Percentiles rank a stretch among this genome's conserved stretches.
phyloP scores from a whole-genome alignment of 1,140 invertebrate genomes.

The Argopecten irradians region DNA sequence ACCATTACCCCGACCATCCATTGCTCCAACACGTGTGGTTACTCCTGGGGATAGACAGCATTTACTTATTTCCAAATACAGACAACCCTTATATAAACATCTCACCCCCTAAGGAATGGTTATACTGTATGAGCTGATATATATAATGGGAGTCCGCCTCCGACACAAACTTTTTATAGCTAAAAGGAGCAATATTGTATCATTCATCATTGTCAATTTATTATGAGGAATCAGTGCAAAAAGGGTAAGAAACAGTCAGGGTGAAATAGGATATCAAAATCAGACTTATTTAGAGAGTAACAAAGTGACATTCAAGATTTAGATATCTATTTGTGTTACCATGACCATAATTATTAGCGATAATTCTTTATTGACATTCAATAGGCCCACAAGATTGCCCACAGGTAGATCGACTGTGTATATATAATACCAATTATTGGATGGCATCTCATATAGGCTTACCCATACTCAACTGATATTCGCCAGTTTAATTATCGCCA shows the following conservation, averaged over 20 bases:
- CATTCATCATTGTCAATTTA: not conserved
- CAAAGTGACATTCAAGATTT: no score
- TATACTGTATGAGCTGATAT: not conserved
- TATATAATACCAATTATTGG: no score
- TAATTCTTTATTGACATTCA: no score
- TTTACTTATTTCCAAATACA: slow-evolving; percentile 1
- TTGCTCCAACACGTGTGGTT: not conserved
- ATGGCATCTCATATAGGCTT: no score
- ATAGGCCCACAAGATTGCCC: no score
- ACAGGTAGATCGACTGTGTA: no score
- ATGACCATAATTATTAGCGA: no score
- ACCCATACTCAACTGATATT: no score
- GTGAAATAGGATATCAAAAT: not conserved
- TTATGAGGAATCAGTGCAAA: not conserved
- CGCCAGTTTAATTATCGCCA: no score
- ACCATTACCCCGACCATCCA: not conserved
- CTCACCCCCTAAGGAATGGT: not conserved
- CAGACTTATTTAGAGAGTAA: no score
- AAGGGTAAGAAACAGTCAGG: not conserved
- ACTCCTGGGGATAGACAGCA: not conserved
- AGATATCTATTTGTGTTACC: no score
- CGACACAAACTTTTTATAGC: not conserved
- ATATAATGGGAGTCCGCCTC: not conserved
- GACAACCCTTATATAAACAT: not conserved
- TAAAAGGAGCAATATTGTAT: no score